A percentile compares a stretch with the other conserved stretches of the same genome.
phyloP scores from a whole-genome alignment of 2,888 invertebrate species.

The Rhingia campestris region DNA sequence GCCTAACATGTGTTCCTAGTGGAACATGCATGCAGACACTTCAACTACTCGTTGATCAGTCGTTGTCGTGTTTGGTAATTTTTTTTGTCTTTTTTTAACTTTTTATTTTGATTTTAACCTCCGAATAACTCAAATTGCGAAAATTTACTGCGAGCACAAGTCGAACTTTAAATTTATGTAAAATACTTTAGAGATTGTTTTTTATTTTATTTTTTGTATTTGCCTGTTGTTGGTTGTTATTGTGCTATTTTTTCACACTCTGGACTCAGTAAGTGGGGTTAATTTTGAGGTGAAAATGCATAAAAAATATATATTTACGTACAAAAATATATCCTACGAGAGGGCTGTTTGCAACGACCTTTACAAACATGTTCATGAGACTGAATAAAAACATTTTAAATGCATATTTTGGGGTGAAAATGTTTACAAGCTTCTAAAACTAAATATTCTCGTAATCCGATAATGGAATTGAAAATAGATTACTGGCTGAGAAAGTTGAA shows the following conservation, averaged over 20 bases:
- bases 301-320: slow-evolving; percentile 11
- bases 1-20: slow-evolving; percentile 67
- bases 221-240: neutral
- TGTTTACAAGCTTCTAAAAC: neutral
- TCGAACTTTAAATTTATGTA: slow-evolving; percentile 70
- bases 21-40: slow-evolving; percentile 60
- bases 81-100: slow-evolving; percentile 25
- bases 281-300: slow-evolving; percentile 50
- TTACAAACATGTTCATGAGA: neutral
- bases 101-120: slow-evolving; percentile 42
- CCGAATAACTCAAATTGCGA: slow-evolving; percentile 61
- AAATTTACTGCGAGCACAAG: slow-evolving; percentile 67
- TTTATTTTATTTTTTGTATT: too few species aligned
- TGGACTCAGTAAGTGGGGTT: slow-evolving; percentile 24
- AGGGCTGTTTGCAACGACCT: neutral
- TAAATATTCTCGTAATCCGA: slow-evolving; percentile 10
- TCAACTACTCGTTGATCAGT: slow-evolving; percentile 34
- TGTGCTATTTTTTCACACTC: neutral
- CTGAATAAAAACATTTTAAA: too few species aligned
- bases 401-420: neutral
- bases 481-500: slow-evolving; percentile 7
- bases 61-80: slow-evolving; percentile 57
- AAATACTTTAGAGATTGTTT: slow-evolving; percentile 44
- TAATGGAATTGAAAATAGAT: slow-evolving; percentile 44
- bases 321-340: slow-evolving; percentile 11